phyloP scores from a whole-genome alignment of 30 jellyfish, hydroid and myxozoan genomes.

The Euphysa ruthae region DNA sequence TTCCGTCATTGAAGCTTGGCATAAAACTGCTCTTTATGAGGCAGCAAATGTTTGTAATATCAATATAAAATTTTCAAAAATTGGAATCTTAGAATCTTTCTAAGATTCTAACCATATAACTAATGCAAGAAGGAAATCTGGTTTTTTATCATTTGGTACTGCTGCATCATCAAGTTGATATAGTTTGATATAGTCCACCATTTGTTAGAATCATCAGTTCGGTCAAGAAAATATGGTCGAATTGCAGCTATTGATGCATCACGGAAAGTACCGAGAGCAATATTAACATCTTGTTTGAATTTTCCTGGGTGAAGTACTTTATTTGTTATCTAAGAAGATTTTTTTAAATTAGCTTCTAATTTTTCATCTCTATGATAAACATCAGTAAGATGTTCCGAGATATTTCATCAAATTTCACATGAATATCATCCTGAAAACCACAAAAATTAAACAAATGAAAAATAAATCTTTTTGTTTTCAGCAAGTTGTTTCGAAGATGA shows the following conservation, averaged over 20 bases:
- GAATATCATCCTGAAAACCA: background rate
- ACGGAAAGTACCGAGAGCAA: background rate
- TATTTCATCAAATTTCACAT: background rate
- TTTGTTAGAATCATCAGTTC: background rate
- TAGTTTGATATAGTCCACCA: conserved; percentile 7
- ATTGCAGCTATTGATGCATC: background rate
- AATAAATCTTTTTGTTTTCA: background rate
- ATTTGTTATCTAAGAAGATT: background rate
- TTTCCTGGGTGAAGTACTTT: background rate
- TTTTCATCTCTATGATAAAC: background rate
- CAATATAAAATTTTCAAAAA: no score
- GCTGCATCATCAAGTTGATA: no score
- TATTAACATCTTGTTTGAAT: background rate
- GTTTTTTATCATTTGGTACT: no score
- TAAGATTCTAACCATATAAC: no score
- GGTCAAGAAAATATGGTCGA: background rate
- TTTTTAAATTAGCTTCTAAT: no score
- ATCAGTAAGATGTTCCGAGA: background rate
- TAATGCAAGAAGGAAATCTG: no score
- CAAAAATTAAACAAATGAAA: background rate
- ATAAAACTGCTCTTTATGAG: no score
- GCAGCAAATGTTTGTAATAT: no score
- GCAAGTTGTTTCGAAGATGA: conserved; percentile 13
- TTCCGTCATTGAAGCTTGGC: no score
- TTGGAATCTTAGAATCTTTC: no score